These are phyloP conservation scores for Cyclophora albipunctata DNA, from an alignment of 2,888 invertebrate species.

Conservation along the genomic window DNA sequence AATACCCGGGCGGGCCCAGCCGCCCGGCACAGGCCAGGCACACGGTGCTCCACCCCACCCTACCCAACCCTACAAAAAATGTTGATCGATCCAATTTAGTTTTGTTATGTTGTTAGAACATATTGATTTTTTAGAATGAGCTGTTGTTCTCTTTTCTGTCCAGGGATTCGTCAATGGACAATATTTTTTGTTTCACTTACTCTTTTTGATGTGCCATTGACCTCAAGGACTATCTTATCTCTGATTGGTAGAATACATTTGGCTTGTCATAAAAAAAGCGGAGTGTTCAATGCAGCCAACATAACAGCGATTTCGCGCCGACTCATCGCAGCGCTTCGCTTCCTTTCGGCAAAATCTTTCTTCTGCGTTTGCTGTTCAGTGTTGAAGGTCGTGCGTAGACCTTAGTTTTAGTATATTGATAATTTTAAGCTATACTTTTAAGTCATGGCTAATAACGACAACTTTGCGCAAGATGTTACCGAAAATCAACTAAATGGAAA, in stretches of 20 bases:
- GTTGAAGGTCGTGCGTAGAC: conserved; percentile 68
- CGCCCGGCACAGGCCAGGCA: too few relatives aligned
- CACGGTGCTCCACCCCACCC: too few relatives aligned
- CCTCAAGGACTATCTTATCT: conserved; percentile 31
- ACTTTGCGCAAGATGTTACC: conserved; percentile 85
- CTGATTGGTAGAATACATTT: conserved; percentile 40
- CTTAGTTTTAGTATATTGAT: conserved; percentile 67
- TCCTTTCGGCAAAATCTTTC: conserved; percentile 49
- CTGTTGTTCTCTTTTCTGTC: conserved; percentile 26
- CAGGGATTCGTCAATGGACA: conserved; percentile 5
- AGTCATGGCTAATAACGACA: conserved; percentile 84
- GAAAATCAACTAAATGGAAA: conserved; percentile 80
- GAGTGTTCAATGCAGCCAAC: conserved; percentile 38
- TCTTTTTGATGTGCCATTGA: conserved; percentile 51
- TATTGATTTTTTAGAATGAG: conserved; percentile 33
- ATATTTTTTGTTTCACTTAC: conserved; percentile 27
- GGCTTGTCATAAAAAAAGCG: conserved; percentile 34
- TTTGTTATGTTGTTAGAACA: conserved; percentile 34
- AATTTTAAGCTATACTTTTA: conserved; percentile 75
- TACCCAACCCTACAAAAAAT: too few relatives aligned
- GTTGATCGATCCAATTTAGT: not conserved
- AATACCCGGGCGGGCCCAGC: too few relatives aligned
- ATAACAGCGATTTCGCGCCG: conserved; percentile 49
- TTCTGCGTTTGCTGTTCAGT: conserved; percentile 73
- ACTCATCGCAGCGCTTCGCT: conserved; percentile 30